Evolutionary conservation across 2,797 vertebrate species (phyloP).

Genomic region (Pitangus sulphuratus): DNA sequence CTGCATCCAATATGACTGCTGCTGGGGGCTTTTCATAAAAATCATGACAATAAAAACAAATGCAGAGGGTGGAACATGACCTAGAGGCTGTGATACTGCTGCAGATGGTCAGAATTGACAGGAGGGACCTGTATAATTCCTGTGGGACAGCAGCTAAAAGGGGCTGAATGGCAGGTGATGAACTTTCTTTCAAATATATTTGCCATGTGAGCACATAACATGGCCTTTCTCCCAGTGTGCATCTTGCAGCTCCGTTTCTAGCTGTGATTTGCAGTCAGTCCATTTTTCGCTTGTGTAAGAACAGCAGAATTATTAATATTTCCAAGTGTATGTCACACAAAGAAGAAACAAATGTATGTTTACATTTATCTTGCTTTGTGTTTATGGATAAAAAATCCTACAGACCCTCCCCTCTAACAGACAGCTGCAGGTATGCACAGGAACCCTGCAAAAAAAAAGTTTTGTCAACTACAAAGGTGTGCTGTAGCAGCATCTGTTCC

Average conservation of each 20-base stretch:
- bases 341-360: background rate
- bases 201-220: background rate
- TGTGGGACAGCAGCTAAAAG: background rate
- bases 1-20: background rate
- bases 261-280: background rate
- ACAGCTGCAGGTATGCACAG: background rate
- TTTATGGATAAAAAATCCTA: background rate
- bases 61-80: background rate
- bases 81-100: background rate
- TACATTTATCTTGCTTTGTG: background rate
- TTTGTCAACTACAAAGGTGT: background rate
- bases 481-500: background rate
- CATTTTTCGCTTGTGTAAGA: background rate
- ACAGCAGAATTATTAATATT: background rate
- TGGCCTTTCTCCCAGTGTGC: background rate
- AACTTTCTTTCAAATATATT: background rate
- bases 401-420: background rate
- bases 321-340: background rate
- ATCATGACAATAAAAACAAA: background rate
- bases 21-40: background rate
- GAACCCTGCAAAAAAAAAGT: background rate
- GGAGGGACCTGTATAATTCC: fast-evolving
- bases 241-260: background rate
- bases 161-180: background rate
- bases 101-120: background rate